Evolutionary conservation across 2,797 vertebrate species (phyloP), one percentile per base, ranked within the genome.

Genomic region (Spheniscus humboldti): DNA sequence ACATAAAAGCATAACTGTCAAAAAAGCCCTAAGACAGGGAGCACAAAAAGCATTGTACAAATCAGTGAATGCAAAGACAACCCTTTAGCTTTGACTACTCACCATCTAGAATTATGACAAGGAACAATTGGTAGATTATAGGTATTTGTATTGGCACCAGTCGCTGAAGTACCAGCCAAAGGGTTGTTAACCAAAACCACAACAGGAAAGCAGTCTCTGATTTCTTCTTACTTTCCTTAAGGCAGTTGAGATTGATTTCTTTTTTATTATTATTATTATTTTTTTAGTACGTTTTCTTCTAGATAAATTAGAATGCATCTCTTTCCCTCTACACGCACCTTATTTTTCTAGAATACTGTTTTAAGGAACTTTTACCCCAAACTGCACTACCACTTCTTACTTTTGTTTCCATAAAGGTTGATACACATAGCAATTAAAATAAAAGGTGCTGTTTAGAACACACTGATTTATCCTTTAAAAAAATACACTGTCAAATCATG

Each of bases 121-220:
- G 79, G 37, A 92, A 79, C 69, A 88, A 55, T 15, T 87, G 87
- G 66, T 96, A 96, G 69, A 86, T 93, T 86, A 35, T 77, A 88
- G 76, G 66, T 95, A 88, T 96, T 96, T 91, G 48, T 94, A 63
- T 84, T 94, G 91, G 92, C 91, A 87, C 28, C 57, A 73, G 74
- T 81, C 4, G 3, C 47, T 37, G 77, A 79, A 93, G 47, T 86
- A 83, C 77, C 83, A 74, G 86, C 91, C 88, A 96, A 88, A 63
- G 68, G 39, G 67, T 83, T 85, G 56, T 86, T 94, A 96, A 92
- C 77, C 83, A 88, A 97, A 94, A 80, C 92, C 86, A 63, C 95
- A 96, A 86, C 82, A 96, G 86, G 93, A 94, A 93, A 71, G 52
- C 78, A 83, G 77, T 89, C 55, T 87, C 88, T 95, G 62, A 93